Percentiles rank a stretch among this genome's conserved stretches.
These are phyloP conservation scores for Meleagris gallopavo DNA, from an alignment of 2,113 vertebrate species.

Conservation along the genomic window DNA sequence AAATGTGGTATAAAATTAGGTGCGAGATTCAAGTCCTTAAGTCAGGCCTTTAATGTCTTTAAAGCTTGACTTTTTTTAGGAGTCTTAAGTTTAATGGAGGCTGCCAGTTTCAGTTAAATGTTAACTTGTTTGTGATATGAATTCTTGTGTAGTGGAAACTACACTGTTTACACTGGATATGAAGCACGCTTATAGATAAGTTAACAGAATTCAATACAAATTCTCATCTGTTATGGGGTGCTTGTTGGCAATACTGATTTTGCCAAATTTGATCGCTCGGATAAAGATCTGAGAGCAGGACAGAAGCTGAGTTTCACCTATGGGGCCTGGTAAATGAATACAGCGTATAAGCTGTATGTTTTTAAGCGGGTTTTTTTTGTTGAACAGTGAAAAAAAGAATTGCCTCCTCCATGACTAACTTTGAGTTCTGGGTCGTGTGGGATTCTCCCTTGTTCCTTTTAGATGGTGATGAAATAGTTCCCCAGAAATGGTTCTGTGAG, in stretches of 20 bases:
- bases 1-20: no score
- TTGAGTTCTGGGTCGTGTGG: neutral
- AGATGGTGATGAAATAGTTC: neutral
- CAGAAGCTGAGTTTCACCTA: neutral
- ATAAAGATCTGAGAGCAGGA: neutral
- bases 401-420: neutral
- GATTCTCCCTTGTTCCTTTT: neutral
- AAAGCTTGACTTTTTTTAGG: neutral
- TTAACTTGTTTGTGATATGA: neutral
- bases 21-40: neutral
- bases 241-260: neutral
- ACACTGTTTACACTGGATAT: neutral
- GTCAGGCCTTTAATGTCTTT: neutral
- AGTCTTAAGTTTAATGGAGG: neutral
- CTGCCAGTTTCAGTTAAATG: neutral
- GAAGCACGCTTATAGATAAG: neutral
- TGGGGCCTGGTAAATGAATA: neutral
- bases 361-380: neutral
- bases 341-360: neutral
- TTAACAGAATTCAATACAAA: neutral
- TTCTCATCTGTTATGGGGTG: rapidly evolving
- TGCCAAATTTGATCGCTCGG: neutral
- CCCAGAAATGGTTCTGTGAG: rapidly evolving
- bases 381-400: neutral
- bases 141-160: neutral